Percentiles rank a stretch among this genome's conserved stretches.
Conservation (phyloP, 2,113 vertebrate genomes). For the Strigops habroptila region DNA sequence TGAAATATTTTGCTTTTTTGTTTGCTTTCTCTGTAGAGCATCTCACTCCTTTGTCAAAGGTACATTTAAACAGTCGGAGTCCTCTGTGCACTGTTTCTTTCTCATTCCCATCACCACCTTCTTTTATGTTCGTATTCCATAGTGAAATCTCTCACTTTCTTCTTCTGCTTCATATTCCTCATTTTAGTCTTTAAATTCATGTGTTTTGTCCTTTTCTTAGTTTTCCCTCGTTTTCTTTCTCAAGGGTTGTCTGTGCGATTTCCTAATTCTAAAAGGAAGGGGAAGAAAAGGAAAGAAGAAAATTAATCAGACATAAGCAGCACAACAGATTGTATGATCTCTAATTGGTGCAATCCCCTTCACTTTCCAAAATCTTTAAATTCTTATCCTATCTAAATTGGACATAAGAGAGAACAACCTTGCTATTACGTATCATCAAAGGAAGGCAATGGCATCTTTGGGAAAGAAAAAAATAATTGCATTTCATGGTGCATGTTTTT, state of each 20-base stretch:
- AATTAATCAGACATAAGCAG: neutral
- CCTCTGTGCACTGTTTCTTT: neutral
- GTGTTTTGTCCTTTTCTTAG: neutral
- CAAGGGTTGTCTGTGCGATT: neutral
- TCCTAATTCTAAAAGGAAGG: neutral
- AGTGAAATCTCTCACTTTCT: neutral
- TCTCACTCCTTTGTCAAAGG: neutral
- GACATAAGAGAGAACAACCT: neutral
- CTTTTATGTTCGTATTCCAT: neutral
- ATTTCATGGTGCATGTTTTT: neutral
- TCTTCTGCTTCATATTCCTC: neutral
- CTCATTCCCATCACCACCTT: neutral
- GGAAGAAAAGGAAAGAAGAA: neutral
- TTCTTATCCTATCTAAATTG: neutral
- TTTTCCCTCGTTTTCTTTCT: neutral
- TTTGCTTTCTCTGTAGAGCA: neutral
- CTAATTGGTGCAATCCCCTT: neutral
- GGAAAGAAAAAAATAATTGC: neutral
- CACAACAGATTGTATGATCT: neutral
- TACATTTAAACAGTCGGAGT: neutral
- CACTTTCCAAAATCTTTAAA: neutral
- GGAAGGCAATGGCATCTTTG: neutral
- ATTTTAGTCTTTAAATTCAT: neutral
- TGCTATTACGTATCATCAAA: neutral
- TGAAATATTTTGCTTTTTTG: neutral